Base-by-base conservation (phyloP, 2,797 vertebrate species). In the Myripristis murdjan region DNA sequence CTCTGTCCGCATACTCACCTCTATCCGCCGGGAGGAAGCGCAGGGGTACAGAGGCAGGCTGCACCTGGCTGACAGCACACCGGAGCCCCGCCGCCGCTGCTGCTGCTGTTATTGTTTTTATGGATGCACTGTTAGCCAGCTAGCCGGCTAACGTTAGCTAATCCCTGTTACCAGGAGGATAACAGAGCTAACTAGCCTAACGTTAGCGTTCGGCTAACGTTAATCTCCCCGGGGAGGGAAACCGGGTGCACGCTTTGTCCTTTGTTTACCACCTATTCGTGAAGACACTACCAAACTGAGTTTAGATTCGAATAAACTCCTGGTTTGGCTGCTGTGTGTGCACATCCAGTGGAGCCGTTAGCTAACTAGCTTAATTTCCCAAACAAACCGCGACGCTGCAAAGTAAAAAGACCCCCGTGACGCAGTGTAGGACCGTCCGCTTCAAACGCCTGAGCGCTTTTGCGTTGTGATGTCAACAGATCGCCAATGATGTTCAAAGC, bases 371-470 rank as follows among this genome's bases (percentile, higher is more conserved):
- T 52, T 61, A 8, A 23, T 41, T 64, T 15, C 15, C 64, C 12
- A 59, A 64, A 64, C 61, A 64, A 72, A 37, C 31, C 52, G 79
- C 68, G 24, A 65, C 57, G 14, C 15, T 33, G 46, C 18, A 11
- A 54, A 61, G 64, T 63, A 49, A 70, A 39, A 66, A 80, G 85
- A 83, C 84, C 85, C 69, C 24, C 1, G 0, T 64, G 74, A 83
- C 75, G 73, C 73, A n/a, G 7, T 0, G 1, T 3, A 47, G 2
- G 20, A 4, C 64, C 5, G 65, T 58, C 64, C n/a, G n/a, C 53
- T 16, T 37, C 5, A 48, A 75, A 63, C 51, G 84, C 87, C 87
- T 84, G 85, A 77, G 79, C 65, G 76, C 43, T 57, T 81, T 65
- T 52, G 5, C 31, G 1, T 60, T 46, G 4, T 8, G 20, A 11